Conservation (phyloP, 2,113 vertebrate genomes). For the Grammomys surdaster region DNA sequence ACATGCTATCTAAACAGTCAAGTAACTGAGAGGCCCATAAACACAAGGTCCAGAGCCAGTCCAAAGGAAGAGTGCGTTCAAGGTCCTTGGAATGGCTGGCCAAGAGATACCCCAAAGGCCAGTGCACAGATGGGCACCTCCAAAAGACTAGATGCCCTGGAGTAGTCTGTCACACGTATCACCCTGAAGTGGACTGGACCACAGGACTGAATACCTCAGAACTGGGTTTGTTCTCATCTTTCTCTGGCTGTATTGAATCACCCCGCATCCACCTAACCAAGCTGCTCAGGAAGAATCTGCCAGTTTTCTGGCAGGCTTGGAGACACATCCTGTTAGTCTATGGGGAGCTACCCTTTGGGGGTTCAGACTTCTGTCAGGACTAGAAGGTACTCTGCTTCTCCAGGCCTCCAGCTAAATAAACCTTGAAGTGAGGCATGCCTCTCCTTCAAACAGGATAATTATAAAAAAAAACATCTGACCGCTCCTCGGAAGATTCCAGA, state of each 20-base stretch:
- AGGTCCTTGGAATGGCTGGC: neutral
- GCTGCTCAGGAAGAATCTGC: neutral
- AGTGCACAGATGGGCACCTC: too few species aligned
- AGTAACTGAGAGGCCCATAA: slow-evolving; percentile 3
- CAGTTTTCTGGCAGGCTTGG: neutral
- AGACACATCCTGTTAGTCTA: neutral
- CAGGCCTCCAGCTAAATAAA: neutral
- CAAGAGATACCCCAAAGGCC: neutral
- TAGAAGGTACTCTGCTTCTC: neutral
- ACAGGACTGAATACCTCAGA: neutral
- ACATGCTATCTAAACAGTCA: slow-evolving; percentile 64
- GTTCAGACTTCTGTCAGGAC: neutral
- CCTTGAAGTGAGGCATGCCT: neutral
- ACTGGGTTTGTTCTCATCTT: neutral
- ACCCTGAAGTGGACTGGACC: neutral
- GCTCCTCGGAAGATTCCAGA: slow-evolving; percentile 47
- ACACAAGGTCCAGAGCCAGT: slow-evolving; percentile 1
- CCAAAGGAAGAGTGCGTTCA: neutral
- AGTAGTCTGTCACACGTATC: neutral
- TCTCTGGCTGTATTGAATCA: neutral
- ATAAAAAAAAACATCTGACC: slow-evolving; percentile 57
- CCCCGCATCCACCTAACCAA: neutral
- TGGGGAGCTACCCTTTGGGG: neutral
- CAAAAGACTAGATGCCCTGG: neutral
- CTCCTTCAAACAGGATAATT: neutral